phyloP scores from a whole-genome alignment of 2,797 vertebrate species.

The Sebastes nivosus region DNA sequence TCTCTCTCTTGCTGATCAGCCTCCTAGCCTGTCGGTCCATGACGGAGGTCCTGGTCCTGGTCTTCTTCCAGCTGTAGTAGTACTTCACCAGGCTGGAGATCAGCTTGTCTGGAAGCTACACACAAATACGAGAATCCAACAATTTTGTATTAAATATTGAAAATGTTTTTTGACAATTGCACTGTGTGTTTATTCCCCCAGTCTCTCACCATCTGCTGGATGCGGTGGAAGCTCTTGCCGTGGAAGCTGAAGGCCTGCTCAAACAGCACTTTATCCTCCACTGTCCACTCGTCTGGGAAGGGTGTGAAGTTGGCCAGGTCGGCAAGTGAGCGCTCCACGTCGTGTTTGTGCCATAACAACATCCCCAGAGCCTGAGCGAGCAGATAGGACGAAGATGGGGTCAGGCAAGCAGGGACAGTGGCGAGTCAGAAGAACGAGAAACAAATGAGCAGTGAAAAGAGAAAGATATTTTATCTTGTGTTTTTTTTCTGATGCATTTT shows the following conservation, averaged over 20 bases:
- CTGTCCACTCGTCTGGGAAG: constrained; percentile 93
- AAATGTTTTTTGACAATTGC: neutral
- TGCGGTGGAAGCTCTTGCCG: constrained; percentile 94
- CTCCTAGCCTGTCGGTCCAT: constrained; percentile 93
- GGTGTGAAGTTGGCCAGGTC: constrained; percentile 96
- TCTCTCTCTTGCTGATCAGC: constrained; percentile 88
- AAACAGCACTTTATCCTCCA: constrained; percentile 94
- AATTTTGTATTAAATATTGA: neutral
- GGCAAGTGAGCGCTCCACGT: constrained; percentile 91
- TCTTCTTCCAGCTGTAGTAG: constrained; percentile 96
- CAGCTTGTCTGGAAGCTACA: constrained; percentile 90
- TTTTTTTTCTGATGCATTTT: neutral
- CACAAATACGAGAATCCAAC: neutral
- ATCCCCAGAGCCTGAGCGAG: constrained; percentile 89
- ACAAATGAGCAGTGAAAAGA: neutral
- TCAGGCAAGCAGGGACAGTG: neutral
- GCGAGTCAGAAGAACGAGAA: neutral
- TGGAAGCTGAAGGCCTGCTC: constrained; percentile 97
- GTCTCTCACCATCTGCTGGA: constrained; percentile 92
- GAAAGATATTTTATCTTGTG: neutral
- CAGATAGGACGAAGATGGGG: neutral
- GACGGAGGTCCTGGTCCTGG: constrained; percentile 90
- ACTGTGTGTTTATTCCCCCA: neutral
- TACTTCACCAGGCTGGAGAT: constrained; percentile 94
- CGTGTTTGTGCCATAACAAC: constrained; percentile 94